Conservation (phyloP, 2,113 vertebrate genomes). For the Pyxicephalus adspersus region DNA sequence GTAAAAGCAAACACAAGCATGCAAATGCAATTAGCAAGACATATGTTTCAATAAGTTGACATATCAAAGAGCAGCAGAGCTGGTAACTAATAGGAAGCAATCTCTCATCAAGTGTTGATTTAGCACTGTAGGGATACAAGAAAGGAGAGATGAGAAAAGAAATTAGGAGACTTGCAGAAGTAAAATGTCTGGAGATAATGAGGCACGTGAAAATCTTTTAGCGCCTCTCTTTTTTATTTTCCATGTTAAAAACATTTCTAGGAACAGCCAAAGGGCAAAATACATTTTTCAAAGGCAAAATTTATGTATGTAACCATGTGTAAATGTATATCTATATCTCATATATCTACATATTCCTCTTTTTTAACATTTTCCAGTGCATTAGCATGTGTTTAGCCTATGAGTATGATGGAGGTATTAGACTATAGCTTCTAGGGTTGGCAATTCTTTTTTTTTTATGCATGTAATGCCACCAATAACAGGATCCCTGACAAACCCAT, state of each 20-base stretch:
- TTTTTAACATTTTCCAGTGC: background rate
- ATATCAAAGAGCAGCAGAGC: conserved; percentile 40
- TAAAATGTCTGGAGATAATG: conserved; percentile 42
- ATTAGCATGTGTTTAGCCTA: background rate
- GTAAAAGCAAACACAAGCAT: conserved; percentile 51
- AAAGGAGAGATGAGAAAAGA: conserved; percentile 28
- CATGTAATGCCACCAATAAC: too few species aligned
- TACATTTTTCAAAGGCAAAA: too few species aligned
- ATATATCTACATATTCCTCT: background rate
- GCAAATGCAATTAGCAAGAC: conserved; percentile 54
- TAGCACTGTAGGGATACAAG: conserved; percentile 37
- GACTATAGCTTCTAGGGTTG: too few species aligned
- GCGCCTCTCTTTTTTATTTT: conserved; percentile 33
- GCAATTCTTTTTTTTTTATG: too few species aligned
- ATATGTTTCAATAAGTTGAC: conserved; percentile 52
- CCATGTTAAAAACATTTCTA: conserved; percentile 15
- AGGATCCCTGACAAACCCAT: too few species aligned
- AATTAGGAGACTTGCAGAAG: conserved; percentile 27
- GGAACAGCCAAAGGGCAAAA: background rate
- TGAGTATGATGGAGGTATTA: too few species aligned
- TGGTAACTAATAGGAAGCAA: conserved; percentile 50
- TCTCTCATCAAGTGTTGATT: conserved; percentile 55
- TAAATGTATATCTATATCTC: background rate
- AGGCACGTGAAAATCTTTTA: conserved; percentile 33
- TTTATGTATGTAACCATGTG: background rate